Conservation (phyloP, 2,113 vertebrate genomes). For the Dendrocopos noguchii region DNA sequence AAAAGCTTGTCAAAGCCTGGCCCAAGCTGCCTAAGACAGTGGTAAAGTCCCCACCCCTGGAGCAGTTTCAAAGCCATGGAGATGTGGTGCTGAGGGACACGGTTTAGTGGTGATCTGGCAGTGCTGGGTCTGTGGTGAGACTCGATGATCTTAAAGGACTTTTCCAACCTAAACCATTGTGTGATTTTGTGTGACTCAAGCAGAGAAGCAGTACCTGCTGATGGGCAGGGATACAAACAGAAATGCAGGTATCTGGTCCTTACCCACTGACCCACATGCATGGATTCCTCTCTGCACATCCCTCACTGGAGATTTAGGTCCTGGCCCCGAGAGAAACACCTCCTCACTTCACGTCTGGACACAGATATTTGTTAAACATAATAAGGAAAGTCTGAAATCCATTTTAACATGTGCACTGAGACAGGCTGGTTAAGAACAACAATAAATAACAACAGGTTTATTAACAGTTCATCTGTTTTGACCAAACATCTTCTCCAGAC, state of each 20-base stretch:
- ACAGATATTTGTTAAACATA: not conserved
- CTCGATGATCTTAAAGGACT: too few relatives aligned
- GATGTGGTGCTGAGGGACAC: too few relatives aligned
- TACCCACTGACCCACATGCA: not conserved
- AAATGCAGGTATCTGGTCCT: not conserved
- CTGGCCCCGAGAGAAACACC: accelerated
- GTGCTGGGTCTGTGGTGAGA: too few relatives aligned
- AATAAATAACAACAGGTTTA: constrained; percentile 41
- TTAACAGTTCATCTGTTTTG: constrained; percentile 36
- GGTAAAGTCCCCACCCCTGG: too few relatives aligned
- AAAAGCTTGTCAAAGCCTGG: too few relatives aligned
- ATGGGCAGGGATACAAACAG: not conserved
- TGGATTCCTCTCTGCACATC: not conserved
- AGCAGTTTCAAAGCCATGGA: too few relatives aligned
- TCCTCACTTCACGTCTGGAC: not conserved
- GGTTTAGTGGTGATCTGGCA: too few relatives aligned
- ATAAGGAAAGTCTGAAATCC: not conserved
- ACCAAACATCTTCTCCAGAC: constrained; percentile 28
- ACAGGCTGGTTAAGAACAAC: constrained; percentile 13
- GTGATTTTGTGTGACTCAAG: not conserved
- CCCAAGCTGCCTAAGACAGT: too few relatives aligned
- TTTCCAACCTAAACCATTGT: too few relatives aligned
- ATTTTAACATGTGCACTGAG: not conserved
- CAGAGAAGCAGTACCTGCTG: not conserved
- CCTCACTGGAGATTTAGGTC: not conserved